Base-by-base conservation (phyloP, 2,113 vertebrate genomes). In the Arenaria interpres region DNA sequence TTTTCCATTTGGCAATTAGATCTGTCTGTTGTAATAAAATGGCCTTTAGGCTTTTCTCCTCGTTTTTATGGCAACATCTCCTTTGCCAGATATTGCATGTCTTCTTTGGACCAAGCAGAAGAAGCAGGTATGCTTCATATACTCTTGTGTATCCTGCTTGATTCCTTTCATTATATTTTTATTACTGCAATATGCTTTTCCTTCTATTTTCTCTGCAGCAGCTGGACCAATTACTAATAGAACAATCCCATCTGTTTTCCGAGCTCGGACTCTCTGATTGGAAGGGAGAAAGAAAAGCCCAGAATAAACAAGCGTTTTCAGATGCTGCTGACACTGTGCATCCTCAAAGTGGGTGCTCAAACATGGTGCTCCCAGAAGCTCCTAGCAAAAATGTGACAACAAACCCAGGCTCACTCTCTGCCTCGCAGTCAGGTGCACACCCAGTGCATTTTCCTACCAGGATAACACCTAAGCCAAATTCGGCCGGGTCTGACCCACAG, bases 221-320 rank as follows among this genome's bases (percentile, higher is more conserved):
- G 95, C 98, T 99, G 97, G 98, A 98, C 89, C 96, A 98, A 57
- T 97, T 99, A 81, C 84, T 98, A 91, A 97, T 97, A 71, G 98
- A 99, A 85, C 97, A 98, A 97, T 97, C 97, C 67, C 97, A 98
- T 77, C 96, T 98, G 45, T 97, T 97, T 94, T 96, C 98, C 21
- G 96, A 98, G 63, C 97, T 98, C 21, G 97, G 92, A 39, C 96
- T 90, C 46, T 79, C 19, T 56, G 82, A 94, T 59, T 95, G 96
- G 97, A 90, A 72, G 60, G 92, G 88, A 96, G 90, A 89, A 92
- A 94, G 46, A 27, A 85, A 71, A 39, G 33, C 41, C 62, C 66
- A 68, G 66, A 78, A 89, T 80, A 91, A 66, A 21, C 27, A 43
- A 67, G 28, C 5, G 3, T 57, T 88, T 60, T 76, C 94, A 87